These are phyloP conservation scores for Hydrocynus forskahlii DNA, from an alignment of 2,797 vertebrate species.

Conservation along the genomic window DNA sequence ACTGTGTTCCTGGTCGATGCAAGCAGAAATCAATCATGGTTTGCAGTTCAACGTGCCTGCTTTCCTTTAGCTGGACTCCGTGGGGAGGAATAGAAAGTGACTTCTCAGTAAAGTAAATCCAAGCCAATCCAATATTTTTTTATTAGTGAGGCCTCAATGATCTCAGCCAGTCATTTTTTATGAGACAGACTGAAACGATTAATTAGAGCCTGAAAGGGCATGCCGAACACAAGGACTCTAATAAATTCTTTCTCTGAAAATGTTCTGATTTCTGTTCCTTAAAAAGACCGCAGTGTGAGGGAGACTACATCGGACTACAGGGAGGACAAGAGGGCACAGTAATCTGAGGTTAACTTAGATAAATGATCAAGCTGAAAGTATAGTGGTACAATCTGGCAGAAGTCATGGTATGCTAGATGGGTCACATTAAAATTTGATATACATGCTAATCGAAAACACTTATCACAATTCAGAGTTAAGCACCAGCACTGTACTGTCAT, in stretches of 20 bases:
- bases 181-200: constrained; percentile 15
- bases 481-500: too few species aligned
- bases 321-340: too few species aligned
- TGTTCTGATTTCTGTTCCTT: constrained; percentile 2
- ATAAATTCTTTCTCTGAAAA: constrained; percentile 35
- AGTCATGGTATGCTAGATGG: too few species aligned
- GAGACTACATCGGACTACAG: background rate
- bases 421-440: too few species aligned
- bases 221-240: constrained; percentile 8
- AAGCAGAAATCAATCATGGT: constrained; percentile 9
- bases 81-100: background rate
- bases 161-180: constrained; percentile 7
- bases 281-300: constrained; percentile 27
- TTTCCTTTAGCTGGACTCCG: background rate
- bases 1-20: background rate
- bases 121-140: background rate
- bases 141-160: constrained; percentile 10
- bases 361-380: too few species aligned
- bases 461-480: too few species aligned
- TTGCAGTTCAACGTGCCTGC: background rate
- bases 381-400: too few species aligned
- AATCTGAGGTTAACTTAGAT: too few species aligned
- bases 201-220: constrained; percentile 16
- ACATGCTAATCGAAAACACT: too few species aligned
- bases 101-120: constrained; percentile 30